phyloP scores from a whole-genome alignment of 2,888 invertebrate genomes.

The Lasius fuliginosus region DNA sequence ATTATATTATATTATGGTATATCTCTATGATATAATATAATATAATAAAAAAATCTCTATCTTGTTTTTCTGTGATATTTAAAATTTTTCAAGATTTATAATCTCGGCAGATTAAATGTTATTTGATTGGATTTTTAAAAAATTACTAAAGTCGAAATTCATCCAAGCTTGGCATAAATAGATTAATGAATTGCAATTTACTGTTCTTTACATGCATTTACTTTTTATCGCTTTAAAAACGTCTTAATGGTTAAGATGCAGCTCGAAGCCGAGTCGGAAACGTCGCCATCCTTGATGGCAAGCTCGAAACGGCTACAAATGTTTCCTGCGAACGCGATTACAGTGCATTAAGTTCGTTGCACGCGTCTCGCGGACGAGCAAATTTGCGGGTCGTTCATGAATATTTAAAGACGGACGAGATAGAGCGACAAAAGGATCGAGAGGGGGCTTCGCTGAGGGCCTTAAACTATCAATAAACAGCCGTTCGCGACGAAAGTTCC shows the following conservation, averaged over 20 bases:
- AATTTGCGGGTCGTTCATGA: slow-evolving; percentile 70
- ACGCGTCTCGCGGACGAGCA: slow-evolving; percentile 50
- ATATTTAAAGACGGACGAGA: slow-evolving; percentile 65
- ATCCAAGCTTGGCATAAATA: not conserved
- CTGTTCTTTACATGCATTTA: slow-evolving; percentile 1
- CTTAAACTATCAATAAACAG: slow-evolving; percentile 58
- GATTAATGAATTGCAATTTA: not conserved
- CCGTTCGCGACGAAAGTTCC: slow-evolving; percentile 33
- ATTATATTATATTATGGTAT: too few relatives aligned
- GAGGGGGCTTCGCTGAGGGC: not conserved
- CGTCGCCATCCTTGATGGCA: slow-evolving; percentile 26
- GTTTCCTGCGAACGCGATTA: slow-evolving; percentile 33
- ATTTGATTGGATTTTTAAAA: not conserved
- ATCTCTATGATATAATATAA: not conserved
- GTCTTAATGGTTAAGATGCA: slow-evolving; percentile 40
- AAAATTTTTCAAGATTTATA: not conserved
- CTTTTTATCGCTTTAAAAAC: slow-evolving; percentile 24
- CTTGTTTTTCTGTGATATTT: not conserved
- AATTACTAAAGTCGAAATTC: not conserved
- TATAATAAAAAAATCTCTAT: not conserved
- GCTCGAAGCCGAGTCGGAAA: slow-evolving; percentile 12
- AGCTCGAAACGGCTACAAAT: slow-evolving; percentile 22
- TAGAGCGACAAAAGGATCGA: slow-evolving; percentile 58
- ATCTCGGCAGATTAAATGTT: not conserved
- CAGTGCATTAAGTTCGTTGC: slow-evolving; percentile 46